phyloP scores from a whole-genome alignment of 2,888 invertebrate genomes.

The Dryobotodes eremita region DNA sequence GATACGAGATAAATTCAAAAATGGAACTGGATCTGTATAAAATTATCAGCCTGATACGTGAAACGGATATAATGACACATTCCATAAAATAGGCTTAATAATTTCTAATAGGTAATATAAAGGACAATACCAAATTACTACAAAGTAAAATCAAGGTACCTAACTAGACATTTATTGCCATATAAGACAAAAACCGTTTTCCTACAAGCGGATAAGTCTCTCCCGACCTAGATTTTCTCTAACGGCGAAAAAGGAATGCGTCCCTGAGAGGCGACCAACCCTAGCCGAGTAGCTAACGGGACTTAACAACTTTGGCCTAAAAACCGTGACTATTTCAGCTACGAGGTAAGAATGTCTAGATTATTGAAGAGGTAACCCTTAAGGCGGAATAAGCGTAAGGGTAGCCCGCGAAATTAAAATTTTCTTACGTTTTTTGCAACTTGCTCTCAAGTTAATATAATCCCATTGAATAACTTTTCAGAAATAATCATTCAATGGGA shows the following conservation, averaged over 20 bases:
- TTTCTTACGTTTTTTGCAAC: too few species aligned
- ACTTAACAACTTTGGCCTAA: conserved; percentile 33
- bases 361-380: background rate
- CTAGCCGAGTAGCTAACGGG: conserved; percentile 18
- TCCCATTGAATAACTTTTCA: too few species aligned
- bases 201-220: conserved; percentile 13
- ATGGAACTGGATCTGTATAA: background rate
- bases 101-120: too few species aligned
- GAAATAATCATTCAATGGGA: too few species aligned
- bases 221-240: conserved; percentile 42
- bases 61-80: too few species aligned
- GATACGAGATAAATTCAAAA: too few species aligned
- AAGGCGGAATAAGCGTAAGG: too few species aligned
- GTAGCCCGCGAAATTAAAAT: too few species aligned
- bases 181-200: conserved; percentile 31
- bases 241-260: conserved; percentile 35
- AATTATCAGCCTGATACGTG: background rate
- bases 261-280: conserved; percentile 13
- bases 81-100: too few species aligned
- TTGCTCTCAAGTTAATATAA: too few species aligned
- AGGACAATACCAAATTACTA: background rate
- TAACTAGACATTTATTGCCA: too few species aligned
- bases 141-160: background rate
- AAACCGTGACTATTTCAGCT: conserved; percentile 29
- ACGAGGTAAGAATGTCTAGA: conserved; percentile 4